Base-by-base conservation (phyloP, 2,888 invertebrate genomes). In the Aquatica leii region DNA sequence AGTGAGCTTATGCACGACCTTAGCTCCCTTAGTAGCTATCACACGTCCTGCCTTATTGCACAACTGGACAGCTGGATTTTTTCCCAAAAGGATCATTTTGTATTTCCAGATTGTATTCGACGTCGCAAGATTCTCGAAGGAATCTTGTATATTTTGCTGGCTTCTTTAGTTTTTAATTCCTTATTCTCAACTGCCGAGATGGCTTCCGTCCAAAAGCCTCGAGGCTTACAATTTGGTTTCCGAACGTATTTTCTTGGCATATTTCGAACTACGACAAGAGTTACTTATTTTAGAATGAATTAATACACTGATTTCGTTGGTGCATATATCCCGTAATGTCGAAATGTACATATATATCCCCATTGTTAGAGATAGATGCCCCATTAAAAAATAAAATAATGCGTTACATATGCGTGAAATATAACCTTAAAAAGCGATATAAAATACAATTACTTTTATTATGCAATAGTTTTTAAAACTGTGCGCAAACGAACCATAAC, bases 1-100 rank as follows among this genome's bases (percentile, higher is more conserved):
- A 3, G 75, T 76, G 1, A 69, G 65, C 60, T 72, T 71, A 52
- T 67, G 66, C n/a, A 75, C 55, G 63, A 71, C 71, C 49, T 65
- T 68, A 35, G 14, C 17, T 31, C 41, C 68, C 51, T 51, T 64
- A 24, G 50, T 21, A 24, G 67, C 68, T 8, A 69, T 37, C 24
- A 65, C 55, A 50, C 63, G 60, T 35, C n/a, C 9, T 17, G 60
- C 58, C 37, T 43, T 31, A 34, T 59, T 55, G 9, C 54, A 58
- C 46, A 65, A 65, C 20, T 12, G 37, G 18, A 63, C 43, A 8
- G 59, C 63, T 9, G 65, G 67, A 58, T 70, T 61, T 41, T 41
- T 41, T 41, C 14, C 41, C 41, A 2, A 15, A 12, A 41, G 4
- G 14, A n/a, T n/a, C 14, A 14, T 41, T 41, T 15, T 12, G 41